Evolutionary conservation across 2,113 vertebrate genomes (phyloP), one percentile per base, ranked within the genome.

Genomic region (Eulemur macaco): DNA sequence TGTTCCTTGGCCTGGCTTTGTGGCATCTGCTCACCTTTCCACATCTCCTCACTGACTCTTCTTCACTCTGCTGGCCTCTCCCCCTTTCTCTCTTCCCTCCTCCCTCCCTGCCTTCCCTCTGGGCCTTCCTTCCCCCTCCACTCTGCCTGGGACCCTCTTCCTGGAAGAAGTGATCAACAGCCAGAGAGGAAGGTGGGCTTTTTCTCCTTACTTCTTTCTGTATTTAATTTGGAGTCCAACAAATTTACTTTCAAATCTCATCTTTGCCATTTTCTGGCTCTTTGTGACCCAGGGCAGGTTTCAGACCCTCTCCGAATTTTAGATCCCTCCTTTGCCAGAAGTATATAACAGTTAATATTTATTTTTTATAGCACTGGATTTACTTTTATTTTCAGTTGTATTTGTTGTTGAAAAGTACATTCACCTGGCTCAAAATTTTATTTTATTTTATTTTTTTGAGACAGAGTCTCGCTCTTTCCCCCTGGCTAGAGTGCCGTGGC

Each of bases 381-480:
- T 56, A 34, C 60, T 81, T 80, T 81, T 45, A 81, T 68, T 74
- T 82, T 83, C 74, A 23, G 8, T n/a, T 77, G 68, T 54, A 45
- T 90, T 82, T 60, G 23, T 60, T 91, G 89, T 94, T 71, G 39
- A 84, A 76, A 94, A 85, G 34, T 52, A 91, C 29, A 54, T 76
- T 81, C 74, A 86, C 11, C 60, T 87, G 64, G 56, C 63, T 90
- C 73, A 92, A 80, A 56, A 56, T 39, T 39, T 39, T 39, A 39
- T 39, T 39, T 39, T 39, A 39, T 39, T 39, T 39, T 39, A 39
- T 42, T 42, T 42, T 42, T 42, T 42, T 42, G 6, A 42, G 42
- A 42, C 42, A 42, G 42, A 42, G 42, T 42, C 42, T 6, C 42
- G 6, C 42, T 42, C 42, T 42, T 5, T 42, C 4, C 5, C 42